A percentile compares a stretch with the other conserved stretches of the same genome.
Conservation (phyloP, 2,888 invertebrate species). For the Apamea epomidion region DNA sequence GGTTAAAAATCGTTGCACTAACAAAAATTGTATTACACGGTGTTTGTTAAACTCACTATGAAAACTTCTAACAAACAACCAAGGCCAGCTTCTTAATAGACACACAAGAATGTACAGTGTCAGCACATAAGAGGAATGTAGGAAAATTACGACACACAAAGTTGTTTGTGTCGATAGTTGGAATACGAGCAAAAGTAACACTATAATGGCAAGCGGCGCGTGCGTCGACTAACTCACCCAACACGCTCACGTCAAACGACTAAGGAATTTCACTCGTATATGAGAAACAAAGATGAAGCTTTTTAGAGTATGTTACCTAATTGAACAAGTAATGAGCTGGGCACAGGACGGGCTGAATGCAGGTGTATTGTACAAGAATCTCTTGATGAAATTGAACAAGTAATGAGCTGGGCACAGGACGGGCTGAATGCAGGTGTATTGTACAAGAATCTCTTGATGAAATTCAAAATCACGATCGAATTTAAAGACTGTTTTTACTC, state of each 20-base stretch:
- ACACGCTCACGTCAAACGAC: slow-evolving; percentile 76
- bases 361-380: slow-evolving; percentile 40
- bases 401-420: slow-evolving; percentile 70
- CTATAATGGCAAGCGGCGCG: slow-evolving; percentile 63
- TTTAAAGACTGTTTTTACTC: background rate
- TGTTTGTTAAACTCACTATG: slow-evolving; percentile 65
- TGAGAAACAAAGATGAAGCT: slow-evolving; percentile 79
- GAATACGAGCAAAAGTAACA: slow-evolving; percentile 62
- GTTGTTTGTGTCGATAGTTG: slow-evolving; percentile 54
- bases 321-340: slow-evolving; percentile 76
- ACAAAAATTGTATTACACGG: slow-evolving; percentile 37
- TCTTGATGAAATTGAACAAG: slow-evolving; percentile 50
- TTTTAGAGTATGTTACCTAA: slow-evolving; percentile 80
- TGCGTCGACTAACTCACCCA: slow-evolving; percentile 72
- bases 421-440: slow-evolving; percentile 48
- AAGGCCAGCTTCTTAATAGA: slow-evolving; percentile 59
- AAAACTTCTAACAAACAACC: slow-evolving; percentile 65
- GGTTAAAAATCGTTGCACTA: slow-evolving; percentile 26
- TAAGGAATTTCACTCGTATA: slow-evolving; percentile 81
- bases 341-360: slow-evolving; percentile 44
- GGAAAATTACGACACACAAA: slow-evolving; percentile 55
- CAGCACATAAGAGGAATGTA: slow-evolving; percentile 43
- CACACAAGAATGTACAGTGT: slow-evolving; percentile 53
- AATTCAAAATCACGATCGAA: background rate
- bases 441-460: slow-evolving; percentile 21